Percentiles rank a stretch among this genome's conserved stretches.
phyloP scores from a whole-genome alignment of 2,888 invertebrate genomes.

The Calliscelio sp. region DNA sequence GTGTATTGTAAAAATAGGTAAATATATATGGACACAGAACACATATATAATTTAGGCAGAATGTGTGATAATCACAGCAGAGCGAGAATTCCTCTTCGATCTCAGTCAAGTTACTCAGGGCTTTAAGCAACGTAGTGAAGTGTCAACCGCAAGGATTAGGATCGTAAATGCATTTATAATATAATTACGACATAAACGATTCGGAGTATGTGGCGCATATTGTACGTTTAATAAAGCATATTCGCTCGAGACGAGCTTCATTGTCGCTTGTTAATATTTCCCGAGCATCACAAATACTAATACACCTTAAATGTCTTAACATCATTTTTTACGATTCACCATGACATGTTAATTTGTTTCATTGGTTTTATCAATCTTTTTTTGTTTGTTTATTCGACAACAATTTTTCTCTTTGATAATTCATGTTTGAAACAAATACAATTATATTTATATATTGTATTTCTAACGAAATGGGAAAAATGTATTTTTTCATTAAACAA shows the following conservation, averaged over 20 bases:
- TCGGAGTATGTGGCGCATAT: constrained; percentile 77
- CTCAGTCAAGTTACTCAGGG: constrained; percentile 69
- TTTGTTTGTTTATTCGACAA: too few species aligned
- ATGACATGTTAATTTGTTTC: too few species aligned
- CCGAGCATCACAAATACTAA: constrained; percentile 66
- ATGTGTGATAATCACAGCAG: constrained; percentile 66
- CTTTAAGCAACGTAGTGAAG: constrained; percentile 72
- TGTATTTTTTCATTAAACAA: too few species aligned
- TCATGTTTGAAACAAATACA: too few species aligned
- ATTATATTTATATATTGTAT: too few species aligned
- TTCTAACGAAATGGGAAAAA: too few species aligned
- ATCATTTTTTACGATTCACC: constrained; percentile 22
- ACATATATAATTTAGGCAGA: constrained; percentile 58
- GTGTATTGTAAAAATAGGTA: too few species aligned
- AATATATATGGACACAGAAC: background rate
- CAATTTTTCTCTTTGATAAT: too few species aligned
- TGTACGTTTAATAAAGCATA: constrained; percentile 82
- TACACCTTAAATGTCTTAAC: constrained; percentile 34
- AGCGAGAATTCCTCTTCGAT: constrained; percentile 70
- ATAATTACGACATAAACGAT: constrained; percentile 81
- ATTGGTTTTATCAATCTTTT: too few species aligned
- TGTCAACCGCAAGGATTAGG: constrained; percentile 77
- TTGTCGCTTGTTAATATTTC: constrained; percentile 77
- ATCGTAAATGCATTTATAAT: constrained; percentile 82
- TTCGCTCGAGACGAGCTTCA: constrained; percentile 76